A percentile compares a stretch with the other conserved stretches of the same genome.
Evolutionary conservation across 2,797 vertebrate genomes (phyloP).

Genomic region (Chiloscyllium punctatum): DNA sequence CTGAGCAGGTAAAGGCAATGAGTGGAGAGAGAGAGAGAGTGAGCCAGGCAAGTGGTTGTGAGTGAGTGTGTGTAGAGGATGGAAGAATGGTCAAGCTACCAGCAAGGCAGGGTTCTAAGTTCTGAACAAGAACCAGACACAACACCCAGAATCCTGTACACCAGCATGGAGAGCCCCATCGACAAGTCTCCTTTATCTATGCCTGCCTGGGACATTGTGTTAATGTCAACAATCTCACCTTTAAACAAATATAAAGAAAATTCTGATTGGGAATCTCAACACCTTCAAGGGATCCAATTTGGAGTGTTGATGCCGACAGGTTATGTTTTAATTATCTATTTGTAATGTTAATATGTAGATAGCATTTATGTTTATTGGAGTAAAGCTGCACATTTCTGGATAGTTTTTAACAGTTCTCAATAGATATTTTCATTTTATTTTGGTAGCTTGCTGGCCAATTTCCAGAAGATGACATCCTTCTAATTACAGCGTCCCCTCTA

Average conservation of each 20-base stretch:
- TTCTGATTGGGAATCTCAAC: too few species aligned
- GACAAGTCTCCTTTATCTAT: background rate
- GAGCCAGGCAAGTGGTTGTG: too few species aligned
- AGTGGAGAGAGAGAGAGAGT: too few species aligned
- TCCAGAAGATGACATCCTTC: slow-evolving; percentile 66
- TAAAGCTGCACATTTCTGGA: background rate
- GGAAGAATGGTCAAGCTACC: too few species aligned
- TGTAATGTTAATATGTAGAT: background rate
- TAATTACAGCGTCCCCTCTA: slow-evolving; percentile 75
- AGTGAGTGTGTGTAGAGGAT: too few species aligned
- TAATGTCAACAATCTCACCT: too few species aligned
- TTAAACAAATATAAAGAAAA: too few species aligned
- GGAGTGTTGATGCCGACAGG: background rate
- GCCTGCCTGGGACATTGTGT: too few species aligned
- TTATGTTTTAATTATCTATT: background rate
- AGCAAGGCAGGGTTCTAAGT: background rate
- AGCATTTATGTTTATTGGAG: background rate
- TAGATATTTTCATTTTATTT: slow-evolving; percentile 41
- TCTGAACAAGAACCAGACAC: background rate
- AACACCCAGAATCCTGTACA: too few species aligned
- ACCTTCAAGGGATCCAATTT: too few species aligned
- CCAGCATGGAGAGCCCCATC: background rate
- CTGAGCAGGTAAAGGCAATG: too few species aligned
- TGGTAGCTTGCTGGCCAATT: slow-evolving; percentile 74
- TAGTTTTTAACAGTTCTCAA: background rate